These are phyloP conservation scores for Melipona quadrifasciata DNA, from an alignment of 1,140 invertebrate species.

Conservation along the genomic window DNA sequence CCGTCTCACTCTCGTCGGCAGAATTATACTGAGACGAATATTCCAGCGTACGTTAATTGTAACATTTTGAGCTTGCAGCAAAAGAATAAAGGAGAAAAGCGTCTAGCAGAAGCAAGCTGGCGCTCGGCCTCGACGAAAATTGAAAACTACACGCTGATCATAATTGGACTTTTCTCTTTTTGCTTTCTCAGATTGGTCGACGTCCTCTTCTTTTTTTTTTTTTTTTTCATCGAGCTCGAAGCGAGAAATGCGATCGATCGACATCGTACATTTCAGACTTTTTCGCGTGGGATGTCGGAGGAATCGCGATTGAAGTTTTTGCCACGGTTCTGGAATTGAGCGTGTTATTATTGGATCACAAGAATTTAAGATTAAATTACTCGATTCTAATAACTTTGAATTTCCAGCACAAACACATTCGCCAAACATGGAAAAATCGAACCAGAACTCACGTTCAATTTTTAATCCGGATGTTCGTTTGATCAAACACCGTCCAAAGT, in stretches of 20 bases:
- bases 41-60: neutral
- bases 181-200: neutral
- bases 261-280: neutral
- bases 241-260: constrained; percentile 26
- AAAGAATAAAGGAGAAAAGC: neutral
- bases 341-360: no score
- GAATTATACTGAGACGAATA: neutral
- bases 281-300: neutral
- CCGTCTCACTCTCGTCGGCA: neutral
- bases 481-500: neutral
- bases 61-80: neutral
- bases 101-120: neutral
- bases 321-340: no score
- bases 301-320: neutral
- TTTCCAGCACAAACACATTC: no score
- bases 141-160: constrained; percentile 7
- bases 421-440: no score
- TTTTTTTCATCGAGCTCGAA: neutral
- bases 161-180: constrained; percentile 25
- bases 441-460: no score
- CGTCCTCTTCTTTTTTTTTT: no score
- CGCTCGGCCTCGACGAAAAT: constrained; percentile 20
- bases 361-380: no score
- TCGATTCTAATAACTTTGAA: no score
- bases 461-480: neutral